Evolutionary conservation across 1,140 invertebrate genomes (phyloP), one percentile per base, ranked within the genome.

Genomic region (Nasonia vitripennis): DNA sequence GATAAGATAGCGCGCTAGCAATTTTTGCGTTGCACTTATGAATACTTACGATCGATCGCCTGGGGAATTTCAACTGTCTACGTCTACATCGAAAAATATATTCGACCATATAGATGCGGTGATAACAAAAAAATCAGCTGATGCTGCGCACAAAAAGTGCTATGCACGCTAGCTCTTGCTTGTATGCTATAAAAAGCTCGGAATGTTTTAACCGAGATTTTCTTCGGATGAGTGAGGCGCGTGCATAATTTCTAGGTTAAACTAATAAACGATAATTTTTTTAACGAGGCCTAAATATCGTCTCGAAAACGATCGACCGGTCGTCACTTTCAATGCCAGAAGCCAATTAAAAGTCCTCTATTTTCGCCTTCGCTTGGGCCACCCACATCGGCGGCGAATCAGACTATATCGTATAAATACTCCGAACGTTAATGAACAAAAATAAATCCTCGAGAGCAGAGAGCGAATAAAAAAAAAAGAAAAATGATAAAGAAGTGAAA

Each of bases 241-340:
- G 5, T 62, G 55, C 17, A 62, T 62, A n/a, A 62, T 62, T n/a
- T 62, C 55, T 62, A 62, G 55, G 55, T 62, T 62, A 62, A 62
- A 62, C 55, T 62, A 62, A 62, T 62, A n/a, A 62, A 62, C 55
- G 55, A 62, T 62, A 62, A 55, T 37, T 62, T 62, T 62, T 62
- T 62, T n/a, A 62, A 62, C 20, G 6, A 62, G 20, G 55, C 55
- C 55, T 62, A 62, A 62, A 62, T 62, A 62, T 62, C 20, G 6
- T n/a, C 55, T 62, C 20, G 55, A 62, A 62, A 62, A 62, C 17
- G 55, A 62, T 62, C 20, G 55, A n/a, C 20, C 55, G 55, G 12
- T 0, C 14, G 48, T 62, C 55, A 5, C 17, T 55, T 5, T 17
- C 55, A 20, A 7, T 0, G 55, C 55, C 55, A 62, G 17, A 62